A percentile compares a stretch with the other conserved stretches of the same genome.
These are phyloP conservation scores for Margarornis squamiger DNA, from an alignment of 2,797 vertebrate species.

Conservation along the genomic window DNA sequence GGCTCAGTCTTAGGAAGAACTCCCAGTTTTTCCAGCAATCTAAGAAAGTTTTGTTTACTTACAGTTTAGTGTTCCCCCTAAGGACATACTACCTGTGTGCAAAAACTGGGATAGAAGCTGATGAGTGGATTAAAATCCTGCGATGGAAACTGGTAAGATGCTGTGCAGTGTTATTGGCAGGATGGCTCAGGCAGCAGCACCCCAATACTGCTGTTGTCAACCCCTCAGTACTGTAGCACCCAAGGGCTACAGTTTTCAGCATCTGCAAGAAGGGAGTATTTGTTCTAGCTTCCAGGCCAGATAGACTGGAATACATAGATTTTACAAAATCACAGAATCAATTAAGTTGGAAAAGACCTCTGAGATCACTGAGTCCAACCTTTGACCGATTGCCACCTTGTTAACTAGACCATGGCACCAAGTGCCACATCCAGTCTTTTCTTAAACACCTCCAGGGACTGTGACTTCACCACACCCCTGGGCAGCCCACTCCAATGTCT, in stretches of 20 bases:
- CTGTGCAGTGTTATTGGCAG: background rate
- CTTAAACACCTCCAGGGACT: background rate
- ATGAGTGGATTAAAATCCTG: constrained; percentile 96
- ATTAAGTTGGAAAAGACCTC: background rate
- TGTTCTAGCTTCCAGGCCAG: background rate
- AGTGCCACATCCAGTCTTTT: background rate
- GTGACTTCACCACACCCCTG: background rate
- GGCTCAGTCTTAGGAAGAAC: background rate
- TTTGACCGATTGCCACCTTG: background rate
- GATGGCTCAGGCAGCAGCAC: fast-evolving
- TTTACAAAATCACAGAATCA: background rate
- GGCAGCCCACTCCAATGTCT: background rate
- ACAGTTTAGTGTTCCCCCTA: constrained; percentile 93
- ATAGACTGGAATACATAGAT: fast-evolving
- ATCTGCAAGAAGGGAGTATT: background rate
- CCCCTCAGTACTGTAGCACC: fast-evolving
- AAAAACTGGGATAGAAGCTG: constrained; percentile 92
- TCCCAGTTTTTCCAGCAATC: background rate
- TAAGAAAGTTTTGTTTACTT: background rate
- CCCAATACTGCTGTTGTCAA: background rate
- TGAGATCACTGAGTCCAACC: background rate
- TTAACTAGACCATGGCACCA: background rate
- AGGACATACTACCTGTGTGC: constrained; percentile 93
- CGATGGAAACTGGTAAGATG: constrained; percentile 93
- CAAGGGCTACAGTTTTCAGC: background rate